These are phyloP conservation scores for Poeciliopsis presidionis DNA, from an alignment of 2,797 vertebrate genomes.

Conservation along the genomic window DNA sequence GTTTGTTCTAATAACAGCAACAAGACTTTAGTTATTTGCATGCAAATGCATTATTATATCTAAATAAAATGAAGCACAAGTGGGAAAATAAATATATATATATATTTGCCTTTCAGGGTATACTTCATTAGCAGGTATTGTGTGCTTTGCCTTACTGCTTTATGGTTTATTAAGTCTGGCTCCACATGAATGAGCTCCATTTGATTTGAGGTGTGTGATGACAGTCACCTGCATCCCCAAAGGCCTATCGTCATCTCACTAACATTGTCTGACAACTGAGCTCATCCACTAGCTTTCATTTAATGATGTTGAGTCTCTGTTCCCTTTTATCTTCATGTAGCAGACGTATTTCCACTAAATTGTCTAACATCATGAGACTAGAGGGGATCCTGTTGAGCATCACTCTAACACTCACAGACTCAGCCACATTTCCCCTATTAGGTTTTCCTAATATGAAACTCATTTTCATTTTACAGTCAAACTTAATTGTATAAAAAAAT, in stretches of 20 bases:
- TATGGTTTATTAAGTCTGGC: constrained; percentile 12
- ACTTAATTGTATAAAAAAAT: constrained; percentile 16
- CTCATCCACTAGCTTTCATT: constrained; percentile 31
- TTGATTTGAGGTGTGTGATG: constrained; percentile 27
- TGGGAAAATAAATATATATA: constrained; percentile 6
- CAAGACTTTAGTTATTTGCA: constrained; percentile 11
- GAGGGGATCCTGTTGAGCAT: constrained; percentile 19
- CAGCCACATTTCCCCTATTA: constrained; percentile 23
- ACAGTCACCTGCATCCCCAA: constrained; percentile 23
- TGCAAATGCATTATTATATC: constrained; percentile 2
- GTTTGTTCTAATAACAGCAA: background rate
- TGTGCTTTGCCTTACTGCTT: constrained; percentile 13
- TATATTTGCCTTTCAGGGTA: constrained; percentile 2
- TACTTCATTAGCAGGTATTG: constrained; percentile 20
- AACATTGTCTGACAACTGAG: constrained; percentile 28
- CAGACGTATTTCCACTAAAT: constrained; percentile 26
- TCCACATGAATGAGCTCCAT: constrained; percentile 27
- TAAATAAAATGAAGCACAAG: background rate
- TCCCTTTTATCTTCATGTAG: constrained; percentile 28
- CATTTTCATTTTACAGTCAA: constrained; percentile 25
- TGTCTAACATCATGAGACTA: constrained; percentile 30
- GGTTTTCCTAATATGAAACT: constrained; percentile 20
- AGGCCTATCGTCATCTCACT: constrained; percentile 18
- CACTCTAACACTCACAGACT: constrained; percentile 14
- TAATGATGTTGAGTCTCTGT: constrained; percentile 35